Evolutionary conservation across 2,888 invertebrate genomes (phyloP).

Genomic region (Tenodera sinensis): DNA sequence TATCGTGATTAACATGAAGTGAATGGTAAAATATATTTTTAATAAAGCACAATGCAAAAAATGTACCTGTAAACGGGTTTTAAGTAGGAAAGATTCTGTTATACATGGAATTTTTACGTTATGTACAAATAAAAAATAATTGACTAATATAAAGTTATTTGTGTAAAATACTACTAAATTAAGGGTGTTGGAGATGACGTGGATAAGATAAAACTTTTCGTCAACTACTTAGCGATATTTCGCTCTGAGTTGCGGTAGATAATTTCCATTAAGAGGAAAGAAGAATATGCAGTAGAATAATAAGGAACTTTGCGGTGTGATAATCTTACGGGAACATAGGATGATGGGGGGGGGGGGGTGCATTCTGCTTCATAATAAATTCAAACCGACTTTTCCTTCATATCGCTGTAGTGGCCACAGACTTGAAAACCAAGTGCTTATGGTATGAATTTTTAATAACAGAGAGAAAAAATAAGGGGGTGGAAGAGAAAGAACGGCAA

Average conservation of each 20-base stretch:
- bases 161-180: too few relatives aligned
- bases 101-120: too few relatives aligned
- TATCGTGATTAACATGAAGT: too few relatives aligned
- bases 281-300: neutral
- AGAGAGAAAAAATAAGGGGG: neutral
- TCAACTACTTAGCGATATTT: neutral
- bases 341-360: neutral
- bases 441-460: neutral
- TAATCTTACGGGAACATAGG: neutral
- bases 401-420: neutral
- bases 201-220: neutral
- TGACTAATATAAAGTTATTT: too few relatives aligned
- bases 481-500: neutral
- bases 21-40: too few relatives aligned
- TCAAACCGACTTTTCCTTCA: neutral
- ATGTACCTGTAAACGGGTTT: too few relatives aligned
- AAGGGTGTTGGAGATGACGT: neutral
- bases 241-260: neutral
- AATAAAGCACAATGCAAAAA: too few relatives aligned
- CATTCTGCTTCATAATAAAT: neutral
- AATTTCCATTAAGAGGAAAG: constrained; percentile 2
- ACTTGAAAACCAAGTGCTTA: neutral
- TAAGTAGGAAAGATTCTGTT: too few relatives aligned
- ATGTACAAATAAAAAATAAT: too few relatives aligned
- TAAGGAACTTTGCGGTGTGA: neutral